Base-by-base conservation (phyloP, 2,888 invertebrate species). In the Lumbricus terrestris region DNA sequence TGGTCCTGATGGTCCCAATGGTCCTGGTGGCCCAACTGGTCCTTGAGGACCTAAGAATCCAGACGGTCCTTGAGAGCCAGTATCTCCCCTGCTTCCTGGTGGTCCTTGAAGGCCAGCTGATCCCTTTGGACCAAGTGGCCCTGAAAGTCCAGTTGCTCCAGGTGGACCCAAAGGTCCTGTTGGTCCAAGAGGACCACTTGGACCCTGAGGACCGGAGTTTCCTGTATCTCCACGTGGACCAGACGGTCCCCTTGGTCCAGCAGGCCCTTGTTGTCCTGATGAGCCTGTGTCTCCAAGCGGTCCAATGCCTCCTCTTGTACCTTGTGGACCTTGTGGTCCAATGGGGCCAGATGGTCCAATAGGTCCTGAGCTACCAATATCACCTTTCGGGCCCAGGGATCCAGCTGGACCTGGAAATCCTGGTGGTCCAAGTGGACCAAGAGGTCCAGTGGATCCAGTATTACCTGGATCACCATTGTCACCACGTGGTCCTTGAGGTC, bases 141-240 rank as follows among this genome's bases (percentile, higher is more conserved):
- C 91, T 29, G 90, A 34, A n/a, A 88, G 16, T 47, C 91, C 91
- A n/a, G 54, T 69, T n/a, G 82, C 89, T 88, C 91, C 91, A 38
- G 54, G 88, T 13, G 90, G 90, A 82, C 92, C 92, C n/a, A 69
- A 15, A 20, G 90, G 90, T 89, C 92, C 92, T 69, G 82, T 88
- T 37, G 88, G 89, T 88, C 92, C 92, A 85, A 85, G 34, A 35
- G 89, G 69, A 83, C 92, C 92, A 83, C 82, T 33, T 37, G 47
- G 90, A 47, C 92, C 92, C 33, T 37, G 35, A 69, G 69, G 37
- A 37, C 91, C 91, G 88, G 89, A 33, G 37, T 95, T 47, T 29
- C 97, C 97, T 18, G 95, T 94, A 0, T 96, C 95, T 11, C 97
- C 96, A 35, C 95, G 95, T 33, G 95, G 94, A 13, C 96, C 97